Percentiles rank a stretch among this genome's conserved stretches.
Conservation (phyloP, 2,797 vertebrate species). For the Tangara arthus region DNA sequence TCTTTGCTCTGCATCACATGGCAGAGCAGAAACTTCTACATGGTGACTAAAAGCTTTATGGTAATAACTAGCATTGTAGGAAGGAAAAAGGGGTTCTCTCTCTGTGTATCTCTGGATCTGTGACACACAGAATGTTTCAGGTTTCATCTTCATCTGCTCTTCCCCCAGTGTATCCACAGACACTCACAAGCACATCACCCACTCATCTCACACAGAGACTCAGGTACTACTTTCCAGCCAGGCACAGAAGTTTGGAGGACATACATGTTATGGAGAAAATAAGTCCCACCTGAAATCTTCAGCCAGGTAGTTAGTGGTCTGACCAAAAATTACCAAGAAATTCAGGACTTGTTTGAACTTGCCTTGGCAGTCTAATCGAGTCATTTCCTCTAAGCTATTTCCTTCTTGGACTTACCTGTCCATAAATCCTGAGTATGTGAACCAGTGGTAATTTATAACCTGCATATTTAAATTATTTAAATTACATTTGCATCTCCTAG, state of each 20-base stretch:
- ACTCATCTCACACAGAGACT: neutral
- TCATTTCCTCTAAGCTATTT: neutral
- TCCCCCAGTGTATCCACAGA: neutral
- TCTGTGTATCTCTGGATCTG: neutral
- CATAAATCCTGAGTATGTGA: neutral
- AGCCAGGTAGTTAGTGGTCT: neutral
- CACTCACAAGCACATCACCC: neutral
- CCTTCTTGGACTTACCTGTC: neutral
- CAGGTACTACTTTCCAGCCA: neutral
- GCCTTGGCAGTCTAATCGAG: neutral
- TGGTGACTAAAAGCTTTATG: neutral
- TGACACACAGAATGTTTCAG: neutral
- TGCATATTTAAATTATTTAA: neutral
- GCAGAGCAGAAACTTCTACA: conserved; percentile 10
- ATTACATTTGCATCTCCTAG: neutral
- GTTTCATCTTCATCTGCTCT: neutral
- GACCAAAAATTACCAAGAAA: neutral
- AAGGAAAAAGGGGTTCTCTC: neutral
- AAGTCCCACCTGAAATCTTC: neutral
- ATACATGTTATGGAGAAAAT: neutral
- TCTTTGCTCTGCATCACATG: neutral
- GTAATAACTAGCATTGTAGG: neutral
- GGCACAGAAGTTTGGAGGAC: neutral
- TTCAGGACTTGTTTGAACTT: neutral
- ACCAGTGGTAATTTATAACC: neutral